Evolutionary conservation across 2,797 vertebrate genomes (phyloP).

Genomic region (Gila robusta): DNA sequence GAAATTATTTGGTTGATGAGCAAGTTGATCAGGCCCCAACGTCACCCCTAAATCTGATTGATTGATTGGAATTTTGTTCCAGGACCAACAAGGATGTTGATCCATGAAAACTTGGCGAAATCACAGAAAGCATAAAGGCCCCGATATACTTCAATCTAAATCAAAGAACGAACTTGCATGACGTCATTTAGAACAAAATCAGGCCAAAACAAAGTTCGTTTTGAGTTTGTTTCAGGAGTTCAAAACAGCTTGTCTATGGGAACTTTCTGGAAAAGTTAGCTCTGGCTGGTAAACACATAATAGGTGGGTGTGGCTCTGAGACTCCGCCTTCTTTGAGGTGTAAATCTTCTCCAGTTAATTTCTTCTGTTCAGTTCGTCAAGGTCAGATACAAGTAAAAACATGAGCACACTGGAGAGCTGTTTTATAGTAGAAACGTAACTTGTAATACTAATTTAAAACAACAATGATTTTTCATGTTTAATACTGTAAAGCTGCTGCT

Average conservation of each 20-base stretch:
- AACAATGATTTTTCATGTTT: no score
- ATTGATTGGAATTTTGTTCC: neutral
- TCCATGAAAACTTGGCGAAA: neutral
- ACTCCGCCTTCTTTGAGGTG: neutral
- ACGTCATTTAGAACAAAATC: neutral
- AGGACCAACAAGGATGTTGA: neutral
- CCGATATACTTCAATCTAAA: neutral
- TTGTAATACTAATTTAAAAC: no score
- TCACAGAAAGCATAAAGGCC: neutral
- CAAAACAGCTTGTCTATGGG: neutral
- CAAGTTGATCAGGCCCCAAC: neutral
- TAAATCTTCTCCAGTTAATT: neutral
- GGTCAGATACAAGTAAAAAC: neutral
- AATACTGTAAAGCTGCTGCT: no score
- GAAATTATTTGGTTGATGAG: neutral
- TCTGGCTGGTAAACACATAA: neutral
- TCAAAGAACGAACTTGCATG: neutral
- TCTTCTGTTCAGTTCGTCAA: neutral
- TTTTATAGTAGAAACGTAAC: neutral
- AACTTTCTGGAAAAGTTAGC: neutral
- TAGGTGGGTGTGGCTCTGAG: neutral
- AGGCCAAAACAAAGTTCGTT: neutral
- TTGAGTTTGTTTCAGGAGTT: neutral
- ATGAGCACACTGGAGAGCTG: neutral
- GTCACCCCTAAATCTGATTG: neutral